phyloP scores from a whole-genome alignment of 1,140 invertebrate genomes.

The Meloidogyne chitwoodi region DNA sequence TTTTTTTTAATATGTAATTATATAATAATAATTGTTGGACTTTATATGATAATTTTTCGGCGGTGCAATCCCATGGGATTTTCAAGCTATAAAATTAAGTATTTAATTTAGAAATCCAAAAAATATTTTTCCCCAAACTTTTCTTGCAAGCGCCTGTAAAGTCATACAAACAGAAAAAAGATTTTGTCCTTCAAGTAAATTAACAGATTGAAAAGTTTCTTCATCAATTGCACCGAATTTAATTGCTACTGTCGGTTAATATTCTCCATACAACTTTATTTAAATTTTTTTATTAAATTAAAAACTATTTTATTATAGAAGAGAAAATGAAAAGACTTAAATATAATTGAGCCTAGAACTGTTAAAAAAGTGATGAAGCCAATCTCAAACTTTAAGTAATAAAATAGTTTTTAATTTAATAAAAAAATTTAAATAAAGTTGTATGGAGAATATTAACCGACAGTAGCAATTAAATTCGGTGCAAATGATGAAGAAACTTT shows the following conservation, averaged over 20 bases:
- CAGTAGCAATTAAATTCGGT: slow-evolving; percentile 74
- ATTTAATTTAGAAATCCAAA: no score
- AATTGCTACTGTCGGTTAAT: slow-evolving; percentile 77
- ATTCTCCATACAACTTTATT: slow-evolving; percentile 91
- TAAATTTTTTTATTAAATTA: neutral
- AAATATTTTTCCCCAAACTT: slow-evolving; percentile 67
- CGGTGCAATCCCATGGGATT: slow-evolving; percentile 31
- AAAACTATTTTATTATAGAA: no score
- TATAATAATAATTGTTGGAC: no score
- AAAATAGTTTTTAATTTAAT: slow-evolving; percentile 62
- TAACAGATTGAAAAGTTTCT: slow-evolving; percentile 80
- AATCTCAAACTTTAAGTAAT: slow-evolving; percentile 80
- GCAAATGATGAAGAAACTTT: slow-evolving; percentile 90
- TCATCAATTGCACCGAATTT: slow-evolving; percentile 84
- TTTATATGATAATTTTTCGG: no score
- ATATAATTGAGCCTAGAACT: slow-evolving; percentile 65
- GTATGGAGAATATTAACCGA: slow-evolving; percentile 95
- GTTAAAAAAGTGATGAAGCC: slow-evolving; percentile 80
- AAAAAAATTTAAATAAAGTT: slow-evolving; percentile 69
- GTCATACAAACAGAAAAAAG: slow-evolving; percentile 90
- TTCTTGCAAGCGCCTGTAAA: slow-evolving; percentile 85
- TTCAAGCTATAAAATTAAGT: slow-evolving; percentile 41
- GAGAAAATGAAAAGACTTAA: no score
- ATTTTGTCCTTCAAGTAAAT: slow-evolving; percentile 90
- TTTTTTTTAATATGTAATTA: no score